Percentiles rank a stretch among this genome's conserved stretches.
Evolutionary conservation across 1,140 invertebrate genomes (phyloP).

Genomic region (Pseudomyrmex cubaensis): DNA sequence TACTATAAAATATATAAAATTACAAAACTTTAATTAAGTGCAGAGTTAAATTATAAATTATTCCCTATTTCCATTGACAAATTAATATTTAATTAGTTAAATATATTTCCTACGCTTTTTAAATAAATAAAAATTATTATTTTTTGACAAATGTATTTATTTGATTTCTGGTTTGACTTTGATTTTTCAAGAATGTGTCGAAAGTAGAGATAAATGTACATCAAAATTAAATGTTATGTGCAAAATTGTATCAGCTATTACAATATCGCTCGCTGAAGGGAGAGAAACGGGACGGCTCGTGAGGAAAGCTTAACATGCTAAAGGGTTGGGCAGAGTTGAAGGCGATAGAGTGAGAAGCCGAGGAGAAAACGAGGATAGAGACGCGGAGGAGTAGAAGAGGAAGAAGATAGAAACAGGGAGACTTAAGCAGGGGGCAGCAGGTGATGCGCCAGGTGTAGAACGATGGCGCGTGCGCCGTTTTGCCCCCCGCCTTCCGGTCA

Average conservation of each 20-base stretch:
- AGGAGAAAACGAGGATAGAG: constrained; percentile 37
- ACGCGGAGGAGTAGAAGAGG: constrained; percentile 63
- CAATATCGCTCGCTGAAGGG: constrained; percentile 41
- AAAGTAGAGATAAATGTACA: neutral
- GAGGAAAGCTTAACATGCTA: constrained; percentile 37
- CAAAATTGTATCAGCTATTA: constrained; percentile 28
- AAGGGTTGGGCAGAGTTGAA: constrained; percentile 53
- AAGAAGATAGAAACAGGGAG: constrained; percentile 73
- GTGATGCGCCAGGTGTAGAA: constrained; percentile 85
- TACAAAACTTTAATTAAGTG: no score
- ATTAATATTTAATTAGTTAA: neutral
- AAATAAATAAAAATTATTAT: no score
- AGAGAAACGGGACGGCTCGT: constrained; percentile 47
- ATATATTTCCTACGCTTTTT: no score
- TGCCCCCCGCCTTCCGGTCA: constrained; percentile 82
- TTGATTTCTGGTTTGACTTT: no score
- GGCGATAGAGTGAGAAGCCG: constrained; percentile 59
- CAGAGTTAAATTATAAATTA: no score
- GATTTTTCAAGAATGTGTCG: neutral
- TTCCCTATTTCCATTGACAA: neutral
- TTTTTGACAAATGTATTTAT: no score
- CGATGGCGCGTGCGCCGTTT: constrained; percentile 83
- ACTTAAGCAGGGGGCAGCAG: constrained; percentile 84
- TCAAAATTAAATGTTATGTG: constrained; percentile 19
- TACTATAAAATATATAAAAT: no score